phyloP scores from a whole-genome alignment of 37 sponge, comb jelly and placozoan species.

The Mnemiopsis leidyi region DNA sequence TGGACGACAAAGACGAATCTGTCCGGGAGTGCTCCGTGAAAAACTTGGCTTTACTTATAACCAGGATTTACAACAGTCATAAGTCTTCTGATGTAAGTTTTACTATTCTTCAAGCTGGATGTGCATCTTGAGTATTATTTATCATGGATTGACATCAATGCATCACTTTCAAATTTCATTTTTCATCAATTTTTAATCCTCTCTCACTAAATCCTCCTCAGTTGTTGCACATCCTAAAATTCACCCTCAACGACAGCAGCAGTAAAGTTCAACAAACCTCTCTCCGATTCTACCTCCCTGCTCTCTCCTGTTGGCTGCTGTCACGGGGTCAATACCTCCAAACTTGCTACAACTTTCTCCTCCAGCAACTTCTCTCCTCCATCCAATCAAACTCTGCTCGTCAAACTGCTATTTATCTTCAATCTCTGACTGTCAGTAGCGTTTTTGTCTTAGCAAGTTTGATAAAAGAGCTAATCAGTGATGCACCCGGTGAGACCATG shows the following conservation, averaged over 20 bases:
- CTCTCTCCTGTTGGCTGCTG: slow-evolving; percentile 10
- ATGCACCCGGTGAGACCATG: not conserved
- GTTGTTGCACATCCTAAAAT: not conserved
- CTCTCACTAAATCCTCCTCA: no score
- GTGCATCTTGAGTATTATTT: no score
- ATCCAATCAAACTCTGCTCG: not conserved
- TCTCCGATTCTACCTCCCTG: slow-evolving; percentile 34
- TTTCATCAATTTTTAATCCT: no score
- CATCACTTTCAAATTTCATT: no score
- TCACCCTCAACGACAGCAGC: not conserved
- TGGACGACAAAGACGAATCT: slow-evolving; percentile 49
- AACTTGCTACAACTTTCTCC: not conserved
- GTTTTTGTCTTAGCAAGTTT: slow-evolving; percentile 33
- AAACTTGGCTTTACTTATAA: not conserved
- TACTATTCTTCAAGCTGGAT: no score
- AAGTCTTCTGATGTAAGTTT: slow-evolving; percentile 32
- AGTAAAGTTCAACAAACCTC: slow-evolving; percentile 41
- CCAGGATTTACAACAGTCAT: not conserved
- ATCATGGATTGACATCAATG: no score
- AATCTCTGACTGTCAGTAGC: slow-evolving; percentile 43
- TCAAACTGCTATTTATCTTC: not conserved
- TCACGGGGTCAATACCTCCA: slow-evolving; percentile 10
- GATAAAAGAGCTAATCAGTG: not conserved
- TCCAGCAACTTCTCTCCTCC: not conserved
- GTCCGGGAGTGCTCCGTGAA: slow-evolving; percentile 39